Evolutionary conservation across 2,888 invertebrate species (phyloP), one percentile per base, ranked within the genome.

Genomic region (Chloroclystis v-ata): DNA sequence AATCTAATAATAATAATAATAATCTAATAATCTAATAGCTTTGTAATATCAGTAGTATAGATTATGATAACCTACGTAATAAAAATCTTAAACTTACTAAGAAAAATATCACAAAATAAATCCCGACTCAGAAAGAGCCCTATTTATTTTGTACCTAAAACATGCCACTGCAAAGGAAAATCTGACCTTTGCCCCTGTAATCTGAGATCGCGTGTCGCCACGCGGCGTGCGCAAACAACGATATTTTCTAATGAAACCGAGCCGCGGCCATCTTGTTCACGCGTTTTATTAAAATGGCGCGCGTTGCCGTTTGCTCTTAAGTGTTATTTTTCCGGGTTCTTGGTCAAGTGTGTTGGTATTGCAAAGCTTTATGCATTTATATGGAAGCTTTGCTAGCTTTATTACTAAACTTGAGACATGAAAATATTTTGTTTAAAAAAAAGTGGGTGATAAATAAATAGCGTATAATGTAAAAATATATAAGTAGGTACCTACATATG

Each of bases 241-340:
- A 64, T 66, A 63, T 71, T 72, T 66, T 73, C 71, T 71, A 72
- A 75, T 72, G 71, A 76, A 77, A 75, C 70, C 63, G 72, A 73
- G 30, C n/a, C 37, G 37, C 33, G 39, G 49, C 57, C 59, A 59
- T 60, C 55, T 59, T 57, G 56, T 53, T 9, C 37, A 44, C 37
- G 43, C 38, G 45, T 55, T 54, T 59, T 59, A 59, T 49, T 60
- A 54, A 56, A 57, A 54, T 42, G 35, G 42, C 39, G 29, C 28
- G 43, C 12, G 33, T 3, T 16, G 26, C 12, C 12, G 28, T 33
- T 45, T 32, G 28, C 25, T 37, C 28, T 37, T 43, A 28, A 37
- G 44, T 49, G 14, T 48, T 47, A 10, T 43, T 43, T 39, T 48
- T 25, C 12, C 40, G 14, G n/a, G 33, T 35, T 20, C 14, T 29